Evolutionary conservation across 2,113 vertebrate genomes (phyloP).

Genomic region (Microtus richardsoni): DNA sequence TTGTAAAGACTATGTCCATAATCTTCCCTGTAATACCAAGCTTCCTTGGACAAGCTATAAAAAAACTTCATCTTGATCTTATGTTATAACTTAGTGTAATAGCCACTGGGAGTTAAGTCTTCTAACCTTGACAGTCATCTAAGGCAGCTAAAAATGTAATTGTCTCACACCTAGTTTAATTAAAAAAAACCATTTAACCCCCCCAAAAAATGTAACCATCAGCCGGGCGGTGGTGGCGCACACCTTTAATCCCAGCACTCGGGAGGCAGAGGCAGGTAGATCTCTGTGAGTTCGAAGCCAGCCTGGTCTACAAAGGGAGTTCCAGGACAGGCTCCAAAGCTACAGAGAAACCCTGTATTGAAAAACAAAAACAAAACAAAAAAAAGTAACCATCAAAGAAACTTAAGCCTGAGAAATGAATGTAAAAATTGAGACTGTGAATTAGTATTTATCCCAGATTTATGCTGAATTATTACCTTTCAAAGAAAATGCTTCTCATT

Average conservation of each 20-base stretch:
- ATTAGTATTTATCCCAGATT: neutral
- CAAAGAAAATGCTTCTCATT: constrained; percentile 3
- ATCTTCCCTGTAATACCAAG: neutral
- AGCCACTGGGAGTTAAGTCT: neutral
- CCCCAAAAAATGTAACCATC: neutral
- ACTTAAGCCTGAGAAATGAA: neutral
- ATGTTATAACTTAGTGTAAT: neutral
- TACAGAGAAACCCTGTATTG: no score
- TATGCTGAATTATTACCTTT: neutral
- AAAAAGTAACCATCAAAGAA: neutral
- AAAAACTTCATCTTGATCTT: neutral
- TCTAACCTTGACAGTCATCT: neutral
- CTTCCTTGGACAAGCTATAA: neutral
- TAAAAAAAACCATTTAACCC: no score
- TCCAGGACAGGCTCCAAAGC: no score
- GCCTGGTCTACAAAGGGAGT: no score
- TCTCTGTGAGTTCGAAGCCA: no score
- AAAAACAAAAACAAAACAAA: no score
- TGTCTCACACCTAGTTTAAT: no score
- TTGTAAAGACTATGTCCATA: neutral
- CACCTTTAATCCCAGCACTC: no score
- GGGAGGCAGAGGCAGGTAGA: no score
- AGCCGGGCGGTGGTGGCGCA: neutral
- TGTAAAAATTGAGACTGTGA: neutral
- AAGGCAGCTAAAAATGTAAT: neutral